Evolutionary conservation across 2,888 invertebrate genomes (phyloP).

Genomic region (Onthophagus sagittarius): DNA sequence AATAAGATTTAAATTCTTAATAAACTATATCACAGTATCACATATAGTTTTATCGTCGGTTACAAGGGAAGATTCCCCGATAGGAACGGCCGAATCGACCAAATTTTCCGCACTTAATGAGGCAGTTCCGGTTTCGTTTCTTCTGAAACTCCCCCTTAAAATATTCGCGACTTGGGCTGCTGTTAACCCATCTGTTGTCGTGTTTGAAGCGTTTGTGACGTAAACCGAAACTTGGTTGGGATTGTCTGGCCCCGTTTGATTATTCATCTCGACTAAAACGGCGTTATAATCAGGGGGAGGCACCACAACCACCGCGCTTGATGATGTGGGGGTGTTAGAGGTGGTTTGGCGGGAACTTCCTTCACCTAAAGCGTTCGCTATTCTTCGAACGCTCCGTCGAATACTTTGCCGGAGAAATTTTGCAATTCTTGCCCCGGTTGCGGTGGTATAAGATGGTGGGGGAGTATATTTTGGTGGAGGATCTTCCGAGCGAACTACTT

Average conservation of each 20-base stretch:
- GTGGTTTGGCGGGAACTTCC: constrained; percentile 28
- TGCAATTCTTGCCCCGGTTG: constrained; percentile 79
- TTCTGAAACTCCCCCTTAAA: constrained; percentile 55
- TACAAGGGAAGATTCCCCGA: constrained; percentile 49
- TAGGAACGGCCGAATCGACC: constrained; percentile 59
- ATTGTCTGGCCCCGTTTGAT: constrained; percentile 31
- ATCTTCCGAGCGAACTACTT: constrained; percentile 55
- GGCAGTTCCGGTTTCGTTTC: constrained; percentile 45
- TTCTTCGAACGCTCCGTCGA: constrained; percentile 70
- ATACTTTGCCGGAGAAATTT: constrained; percentile 73
- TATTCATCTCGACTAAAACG: constrained; percentile 59
- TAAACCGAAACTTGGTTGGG: constrained; percentile 25
- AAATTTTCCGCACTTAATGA: constrained; percentile 58
- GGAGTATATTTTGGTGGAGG: constrained; percentile 92
- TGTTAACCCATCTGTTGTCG: constrained; percentile 48
- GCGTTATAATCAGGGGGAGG: constrained; percentile 60
- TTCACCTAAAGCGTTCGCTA: constrained; percentile 55
- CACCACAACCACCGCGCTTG: constrained; percentile 19
- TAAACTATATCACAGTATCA: constrained; percentile 46
- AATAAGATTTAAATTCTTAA: neutral
- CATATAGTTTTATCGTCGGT: constrained; percentile 38
- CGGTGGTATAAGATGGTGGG: constrained; percentile 88
- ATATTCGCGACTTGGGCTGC: constrained; percentile 58
- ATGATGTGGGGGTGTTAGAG: constrained; percentile 14
- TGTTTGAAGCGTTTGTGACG: constrained; percentile 12